These are phyloP conservation scores for Pogoniulus pusillus DNA, from an alignment of 2,797 vertebrate species.

Conservation along the genomic window DNA sequence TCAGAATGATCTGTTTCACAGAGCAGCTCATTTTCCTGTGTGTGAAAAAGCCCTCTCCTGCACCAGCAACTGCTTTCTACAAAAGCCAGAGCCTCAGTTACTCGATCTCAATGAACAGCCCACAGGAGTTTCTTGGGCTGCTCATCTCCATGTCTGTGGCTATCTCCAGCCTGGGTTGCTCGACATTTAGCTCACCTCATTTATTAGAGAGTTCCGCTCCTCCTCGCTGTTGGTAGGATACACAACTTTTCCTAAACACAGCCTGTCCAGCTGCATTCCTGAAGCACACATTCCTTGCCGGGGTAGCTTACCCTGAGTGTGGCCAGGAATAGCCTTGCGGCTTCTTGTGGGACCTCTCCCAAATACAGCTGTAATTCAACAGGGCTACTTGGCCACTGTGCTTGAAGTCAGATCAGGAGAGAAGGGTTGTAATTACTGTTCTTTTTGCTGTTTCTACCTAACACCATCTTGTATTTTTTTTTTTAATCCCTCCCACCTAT, in stretches of 20 bases:
- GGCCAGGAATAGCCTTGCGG: slow-evolving; percentile 47
- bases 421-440: neutral
- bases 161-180: neutral
- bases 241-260: slow-evolving; percentile 65
- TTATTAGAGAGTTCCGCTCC: slow-evolving; percentile 62
- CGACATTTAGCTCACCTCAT: neutral
- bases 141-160: neutral
- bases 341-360: slow-evolving; percentile 49
- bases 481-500: neutral
- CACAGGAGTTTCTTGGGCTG: neutral
- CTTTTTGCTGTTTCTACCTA: neutral
- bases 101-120: neutral
- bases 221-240: slow-evolving; percentile 56
- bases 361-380: slow-evolving; percentile 18
- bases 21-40: neutral
- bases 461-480: neutral
- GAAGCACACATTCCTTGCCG: slow-evolving; percentile 49
- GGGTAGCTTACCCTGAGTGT: neutral
- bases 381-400: neutral
- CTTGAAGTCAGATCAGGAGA: neutral
- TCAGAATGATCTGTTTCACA: neutral
- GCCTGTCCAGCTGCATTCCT: slow-evolving; percentile 66
- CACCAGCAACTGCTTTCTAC: neutral
- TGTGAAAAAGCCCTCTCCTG: neutral
- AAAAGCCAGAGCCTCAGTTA: neutral